Base-by-base conservation (phyloP, 2,797 vertebrate genomes). In the Hafferia zeledoni region DNA sequence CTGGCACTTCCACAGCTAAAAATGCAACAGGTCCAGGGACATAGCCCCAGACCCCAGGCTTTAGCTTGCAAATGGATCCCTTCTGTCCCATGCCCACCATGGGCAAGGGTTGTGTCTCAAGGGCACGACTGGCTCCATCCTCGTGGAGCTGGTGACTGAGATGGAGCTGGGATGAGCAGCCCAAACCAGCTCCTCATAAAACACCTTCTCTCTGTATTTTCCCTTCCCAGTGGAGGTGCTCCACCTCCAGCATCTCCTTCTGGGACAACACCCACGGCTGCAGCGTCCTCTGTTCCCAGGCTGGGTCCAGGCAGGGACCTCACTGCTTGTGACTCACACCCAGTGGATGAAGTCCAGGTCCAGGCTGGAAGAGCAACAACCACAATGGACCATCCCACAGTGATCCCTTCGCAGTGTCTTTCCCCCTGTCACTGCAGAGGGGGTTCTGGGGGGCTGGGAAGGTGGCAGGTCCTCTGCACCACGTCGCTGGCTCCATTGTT, bases 351-450 rank as follows among this genome's bases (percentile, higher is more conserved):
- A 65, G 8, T 17, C 67, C 14, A 56, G 89, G 4, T 30, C 37
- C 33, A 11, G 35, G 41, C 55, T 72, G 77, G 89, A 68, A 57
- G 24, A 89, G 30, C 49, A 63, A 13, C 69, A 37, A 6, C 46
- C 47, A 5, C 52, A 14, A 4, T 0, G 2, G n/a, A 6, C 31
- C 76, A 56, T 52, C 33, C 68, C 65, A 6, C 0, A 1, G 23
- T 3, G 23, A 53, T 31, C 16, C 28, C 31, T 57, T 46, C 53
- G 6, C 23, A 0, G 27, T 17, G 35, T 44, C 14, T 55, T n/a
- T 13, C 24, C 39, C 18, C 27, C 12, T 2, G 1, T 17, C 63
- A 14, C 5, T 2, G 0, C 5, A 8, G 4, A 63, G 27, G 5
- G 44, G 5, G 13, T 11, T 22, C 8, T 0, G 0, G 1, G n/a